phyloP scores from a whole-genome alignment of 2,113 vertebrate genomes.

The Neotragus pygmaeus region DNA sequence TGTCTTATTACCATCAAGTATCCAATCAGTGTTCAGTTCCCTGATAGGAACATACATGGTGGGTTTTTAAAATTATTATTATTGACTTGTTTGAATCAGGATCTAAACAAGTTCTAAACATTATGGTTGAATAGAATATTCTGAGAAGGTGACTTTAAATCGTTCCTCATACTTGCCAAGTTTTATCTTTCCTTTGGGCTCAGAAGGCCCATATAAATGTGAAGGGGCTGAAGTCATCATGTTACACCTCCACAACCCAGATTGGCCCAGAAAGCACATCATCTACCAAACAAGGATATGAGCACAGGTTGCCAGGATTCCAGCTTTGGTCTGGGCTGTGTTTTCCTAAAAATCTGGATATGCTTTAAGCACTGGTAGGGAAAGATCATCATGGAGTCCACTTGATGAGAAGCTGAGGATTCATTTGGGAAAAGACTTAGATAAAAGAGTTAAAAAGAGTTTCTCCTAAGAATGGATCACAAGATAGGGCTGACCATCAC shows the following conservation, averaged over 20 bases:
- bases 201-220: background rate
- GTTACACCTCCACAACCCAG: background rate
- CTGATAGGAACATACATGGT: background rate
- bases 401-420: background rate
- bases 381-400: background rate
- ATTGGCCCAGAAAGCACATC: background rate
- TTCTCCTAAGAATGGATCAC: background rate
- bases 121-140: background rate
- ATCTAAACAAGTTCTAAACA: background rate
- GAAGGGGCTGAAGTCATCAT: background rate
- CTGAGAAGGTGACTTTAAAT: background rate
- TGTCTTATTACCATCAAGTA: background rate
- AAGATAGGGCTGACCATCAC: background rate
- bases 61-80: background rate
- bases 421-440: background rate
- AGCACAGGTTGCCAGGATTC: background rate
- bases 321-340: background rate
- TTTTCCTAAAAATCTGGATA: background rate
- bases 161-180: background rate
- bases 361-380: background rate
- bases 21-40: background rate
- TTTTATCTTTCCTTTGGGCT: background rate
- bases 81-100: background rate
- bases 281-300: background rate
- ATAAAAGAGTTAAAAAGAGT: conserved; percentile 10